Evolutionary conservation across 2,888 invertebrate species (phyloP).

Genomic region (Pandemis corylana): DNA sequence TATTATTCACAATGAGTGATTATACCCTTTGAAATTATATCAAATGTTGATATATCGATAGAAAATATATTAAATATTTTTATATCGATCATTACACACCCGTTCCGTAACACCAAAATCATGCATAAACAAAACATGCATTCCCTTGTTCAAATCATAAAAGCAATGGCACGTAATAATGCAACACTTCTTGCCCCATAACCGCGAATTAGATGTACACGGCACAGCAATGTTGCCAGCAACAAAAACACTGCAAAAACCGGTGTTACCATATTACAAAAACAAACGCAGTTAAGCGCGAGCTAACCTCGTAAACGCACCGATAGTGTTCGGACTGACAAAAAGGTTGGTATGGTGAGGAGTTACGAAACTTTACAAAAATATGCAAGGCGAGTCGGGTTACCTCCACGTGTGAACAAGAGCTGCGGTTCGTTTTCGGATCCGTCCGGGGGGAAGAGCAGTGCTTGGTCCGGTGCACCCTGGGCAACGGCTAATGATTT

Average conservation of each 20-base stretch:
- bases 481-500: too few species aligned
- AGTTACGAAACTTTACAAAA: background rate
- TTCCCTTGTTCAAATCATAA: background rate
- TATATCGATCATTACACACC: too few species aligned
- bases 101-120: background rate
- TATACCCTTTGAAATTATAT: too few species aligned
- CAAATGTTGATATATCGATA: too few species aligned
- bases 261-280: conserved; percentile 36
- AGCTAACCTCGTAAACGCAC: conserved; percentile 33
- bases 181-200: conserved; percentile 29
- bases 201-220: conserved; percentile 38
- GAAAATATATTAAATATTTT: too few species aligned
- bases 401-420: too few species aligned
- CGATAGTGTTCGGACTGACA: conserved; percentile 31
- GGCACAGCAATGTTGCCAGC: conserved; percentile 34
- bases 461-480: too few species aligned
- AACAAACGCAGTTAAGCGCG: conserved; percentile 39
- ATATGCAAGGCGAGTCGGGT: too few species aligned
- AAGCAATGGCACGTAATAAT: conserved; percentile 24
- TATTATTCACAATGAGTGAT: too few species aligned
- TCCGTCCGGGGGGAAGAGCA: too few species aligned
- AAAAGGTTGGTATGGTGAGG: conserved; percentile 8
- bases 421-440: too few species aligned
- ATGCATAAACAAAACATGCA: background rate
- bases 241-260: conserved; percentile 34